Conservation (phyloP, 2,888 invertebrate species). For the Cepaea hortensis region DNA sequence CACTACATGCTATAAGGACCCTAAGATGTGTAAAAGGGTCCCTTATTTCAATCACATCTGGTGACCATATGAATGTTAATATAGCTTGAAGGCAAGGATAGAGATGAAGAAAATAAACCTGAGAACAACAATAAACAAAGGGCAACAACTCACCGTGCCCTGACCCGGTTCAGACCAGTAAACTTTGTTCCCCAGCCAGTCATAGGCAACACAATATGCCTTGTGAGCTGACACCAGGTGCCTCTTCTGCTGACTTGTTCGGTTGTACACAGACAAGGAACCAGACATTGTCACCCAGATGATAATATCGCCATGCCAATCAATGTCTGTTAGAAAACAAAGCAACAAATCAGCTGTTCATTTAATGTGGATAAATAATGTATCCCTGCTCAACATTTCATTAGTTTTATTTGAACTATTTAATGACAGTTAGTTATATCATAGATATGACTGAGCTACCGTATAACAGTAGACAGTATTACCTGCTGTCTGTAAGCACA, state of each 20-base stretch:
- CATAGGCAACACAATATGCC: constrained; percentile 88
- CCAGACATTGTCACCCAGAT: constrained; percentile 87
- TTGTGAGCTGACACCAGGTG: constrained; percentile 75
- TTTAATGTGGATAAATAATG: neutral
- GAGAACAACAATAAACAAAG: neutral
- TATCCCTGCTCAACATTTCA: neutral
- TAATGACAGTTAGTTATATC: no score
- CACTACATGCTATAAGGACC: no score
- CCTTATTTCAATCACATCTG: no score
- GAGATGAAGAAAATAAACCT: no score
- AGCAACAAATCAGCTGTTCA: neutral
- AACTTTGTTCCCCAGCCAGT: constrained; percentile 91
- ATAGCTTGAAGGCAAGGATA: no score
- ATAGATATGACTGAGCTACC: no score
- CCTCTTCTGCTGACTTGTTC: constrained; percentile 76
- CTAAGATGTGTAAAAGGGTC: no score
- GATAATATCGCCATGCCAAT: constrained; percentile 86
- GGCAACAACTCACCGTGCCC: constrained; percentile 82
- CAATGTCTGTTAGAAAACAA: constrained; percentile 81
- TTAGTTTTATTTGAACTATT: neutral
- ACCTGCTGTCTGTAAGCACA: no score
- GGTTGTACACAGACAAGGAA: constrained; percentile 84
- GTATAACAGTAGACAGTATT: no score
- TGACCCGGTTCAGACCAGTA: constrained; percentile 93
- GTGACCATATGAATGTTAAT: no score